Conservation (phyloP, 2,113 vertebrate genomes). For the Falco punctatus region DNA sequence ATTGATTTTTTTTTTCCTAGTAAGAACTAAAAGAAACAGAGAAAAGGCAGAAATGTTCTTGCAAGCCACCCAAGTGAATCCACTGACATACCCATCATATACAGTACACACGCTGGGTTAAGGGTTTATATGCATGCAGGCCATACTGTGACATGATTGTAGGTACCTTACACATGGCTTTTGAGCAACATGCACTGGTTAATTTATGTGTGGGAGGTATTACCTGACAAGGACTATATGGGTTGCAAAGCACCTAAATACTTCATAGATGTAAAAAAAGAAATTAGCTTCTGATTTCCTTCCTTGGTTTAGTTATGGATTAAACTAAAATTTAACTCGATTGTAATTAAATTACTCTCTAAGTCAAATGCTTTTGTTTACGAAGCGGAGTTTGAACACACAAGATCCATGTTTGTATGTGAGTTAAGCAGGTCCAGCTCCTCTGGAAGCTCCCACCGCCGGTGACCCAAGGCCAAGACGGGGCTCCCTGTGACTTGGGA, state of each 20-base stretch:
- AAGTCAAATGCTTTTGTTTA: slow-evolving; percentile 50
- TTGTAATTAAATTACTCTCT: slow-evolving; percentile 35
- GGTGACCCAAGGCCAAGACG: background rate
- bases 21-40: background rate
- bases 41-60: background rate
- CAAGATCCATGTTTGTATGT: background rate
- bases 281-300: background rate
- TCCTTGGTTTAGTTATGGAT: background rate
- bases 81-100: background rate
- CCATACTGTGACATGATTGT: background rate
- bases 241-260: background rate
- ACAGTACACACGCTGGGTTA: background rate
- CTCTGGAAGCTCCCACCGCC: background rate
- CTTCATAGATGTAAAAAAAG: background rate
- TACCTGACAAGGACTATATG: background rate
- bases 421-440: background rate
- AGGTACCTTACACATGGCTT: background rate
- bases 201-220: background rate
- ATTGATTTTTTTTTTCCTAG: background rate
- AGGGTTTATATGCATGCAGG: background rate
- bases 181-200: background rate
- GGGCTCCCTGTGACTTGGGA: background rate
- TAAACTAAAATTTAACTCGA: slow-evolving; percentile 4
- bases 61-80: background rate
- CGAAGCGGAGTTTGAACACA: slow-evolving; percentile 4